Conservation (phyloP, 2,888 invertebrate genomes). For the Daptonema setosum region DNA sequence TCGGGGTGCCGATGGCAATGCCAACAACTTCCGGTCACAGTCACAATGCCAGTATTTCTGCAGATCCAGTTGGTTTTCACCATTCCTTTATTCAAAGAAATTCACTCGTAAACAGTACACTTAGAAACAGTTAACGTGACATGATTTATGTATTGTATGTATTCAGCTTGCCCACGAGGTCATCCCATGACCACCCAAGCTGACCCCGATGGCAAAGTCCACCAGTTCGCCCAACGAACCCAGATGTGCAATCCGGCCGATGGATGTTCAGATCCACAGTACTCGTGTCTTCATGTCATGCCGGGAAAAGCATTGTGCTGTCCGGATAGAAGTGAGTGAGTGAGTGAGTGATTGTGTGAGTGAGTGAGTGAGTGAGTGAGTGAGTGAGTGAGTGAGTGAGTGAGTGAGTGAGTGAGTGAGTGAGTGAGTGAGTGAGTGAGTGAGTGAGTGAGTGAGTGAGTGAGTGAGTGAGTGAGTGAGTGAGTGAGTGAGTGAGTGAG, state of each 20-base stretch:
- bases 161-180: constrained; percentile 2
- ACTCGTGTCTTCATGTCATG: not conserved
- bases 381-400: no score
- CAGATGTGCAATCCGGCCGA: not conserved
- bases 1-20: not conserved
- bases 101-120: no score
- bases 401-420: no score
- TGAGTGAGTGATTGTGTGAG: no score
- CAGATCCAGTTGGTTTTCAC: not conserved
- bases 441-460: no score
- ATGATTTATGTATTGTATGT: no score
- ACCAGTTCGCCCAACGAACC: not conserved
- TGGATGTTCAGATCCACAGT: not conserved
- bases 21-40: not conserved
- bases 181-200: not conserved
- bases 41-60: not conserved
- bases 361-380: no score
- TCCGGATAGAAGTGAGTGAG: constrained; percentile 1
- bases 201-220: not conserved
- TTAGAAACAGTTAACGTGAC: no score
- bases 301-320: constrained; percentile 3
- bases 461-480: no score
- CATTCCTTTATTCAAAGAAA: no score
- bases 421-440: no score
- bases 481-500: no score